Conservation (phyloP, 1,140 invertebrate genomes). For the Brachionus manjavacas region DNA sequence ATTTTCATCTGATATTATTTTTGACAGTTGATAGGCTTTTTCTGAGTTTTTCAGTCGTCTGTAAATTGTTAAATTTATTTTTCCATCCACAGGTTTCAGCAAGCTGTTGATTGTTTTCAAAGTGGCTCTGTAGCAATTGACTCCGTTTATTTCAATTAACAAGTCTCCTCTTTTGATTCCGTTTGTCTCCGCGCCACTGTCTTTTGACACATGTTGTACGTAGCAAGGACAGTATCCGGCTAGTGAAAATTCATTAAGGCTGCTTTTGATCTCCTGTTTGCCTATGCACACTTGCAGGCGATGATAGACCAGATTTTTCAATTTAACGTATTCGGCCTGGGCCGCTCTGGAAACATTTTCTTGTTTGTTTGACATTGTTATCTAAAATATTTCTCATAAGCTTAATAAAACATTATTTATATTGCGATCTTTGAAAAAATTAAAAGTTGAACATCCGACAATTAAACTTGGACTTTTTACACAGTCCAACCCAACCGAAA, state of each 20-base stretch:
- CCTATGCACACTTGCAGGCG: background rate
- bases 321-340: background rate
- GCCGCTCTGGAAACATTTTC: background rate
- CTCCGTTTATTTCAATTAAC: background rate
- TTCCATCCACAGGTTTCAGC: background rate
- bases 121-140: background rate
- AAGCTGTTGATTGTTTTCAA: background rate
- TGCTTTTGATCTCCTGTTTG: background rate
- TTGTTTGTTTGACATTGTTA: background rate
- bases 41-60: background rate
- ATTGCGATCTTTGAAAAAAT: background rate
- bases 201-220: background rate
- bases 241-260: background rate
- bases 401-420: background rate
- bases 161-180: background rate
- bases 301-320: slow-evolving; percentile 17
- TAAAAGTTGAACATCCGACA: slow-evolving; percentile 25
- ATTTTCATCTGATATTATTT: background rate
- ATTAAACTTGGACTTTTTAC: background rate
- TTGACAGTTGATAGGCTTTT: background rate
- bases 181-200: background rate
- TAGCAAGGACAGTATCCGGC: slow-evolving; percentile 12
- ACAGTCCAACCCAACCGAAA: background rate
- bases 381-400: background rate
- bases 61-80: background rate